Conservation (phyloP, 2,797 vertebrate species). For the Peromyscus eremicus region DNA sequence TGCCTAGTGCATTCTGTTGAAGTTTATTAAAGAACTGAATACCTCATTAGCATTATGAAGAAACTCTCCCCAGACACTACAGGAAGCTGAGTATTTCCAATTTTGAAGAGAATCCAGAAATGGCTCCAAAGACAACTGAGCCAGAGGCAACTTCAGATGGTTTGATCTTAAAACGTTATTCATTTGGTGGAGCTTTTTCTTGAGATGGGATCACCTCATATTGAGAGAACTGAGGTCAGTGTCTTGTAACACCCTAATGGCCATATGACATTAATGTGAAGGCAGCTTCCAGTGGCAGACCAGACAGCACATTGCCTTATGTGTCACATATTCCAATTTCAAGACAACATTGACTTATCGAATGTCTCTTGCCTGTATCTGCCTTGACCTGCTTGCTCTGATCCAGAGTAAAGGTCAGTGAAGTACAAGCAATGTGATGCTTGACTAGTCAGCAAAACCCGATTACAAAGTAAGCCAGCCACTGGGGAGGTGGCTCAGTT, state of each 20-base stretch:
- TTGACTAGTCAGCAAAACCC: neutral
- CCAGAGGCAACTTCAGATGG: neutral
- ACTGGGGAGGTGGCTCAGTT: neutral
- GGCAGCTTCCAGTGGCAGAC: neutral
- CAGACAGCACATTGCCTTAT: neutral
- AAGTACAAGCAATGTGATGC: neutral
- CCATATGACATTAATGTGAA: neutral
- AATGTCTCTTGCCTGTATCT: neutral
- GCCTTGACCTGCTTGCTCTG: neutral
- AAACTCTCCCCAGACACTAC: neutral
- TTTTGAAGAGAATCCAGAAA: neutral
- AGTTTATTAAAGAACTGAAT: neutral
- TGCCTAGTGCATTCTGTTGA: neutral
- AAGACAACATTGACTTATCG: neutral
- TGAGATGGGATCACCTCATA: neutral
- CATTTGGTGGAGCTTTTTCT: neutral
- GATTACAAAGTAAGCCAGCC: neutral
- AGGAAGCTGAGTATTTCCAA: neutral
- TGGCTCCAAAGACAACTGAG: neutral
- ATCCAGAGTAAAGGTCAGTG: neutral
- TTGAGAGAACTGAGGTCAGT: neutral
- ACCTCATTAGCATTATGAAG: neutral
- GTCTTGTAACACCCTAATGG: neutral
- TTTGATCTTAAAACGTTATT: neutral
- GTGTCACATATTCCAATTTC: neutral